A percentile compares a stretch with the other conserved stretches of the same genome.
Evolutionary conservation across 2,113 vertebrate genomes (phyloP).

Genomic region (Antechinus stuartii): DNA sequence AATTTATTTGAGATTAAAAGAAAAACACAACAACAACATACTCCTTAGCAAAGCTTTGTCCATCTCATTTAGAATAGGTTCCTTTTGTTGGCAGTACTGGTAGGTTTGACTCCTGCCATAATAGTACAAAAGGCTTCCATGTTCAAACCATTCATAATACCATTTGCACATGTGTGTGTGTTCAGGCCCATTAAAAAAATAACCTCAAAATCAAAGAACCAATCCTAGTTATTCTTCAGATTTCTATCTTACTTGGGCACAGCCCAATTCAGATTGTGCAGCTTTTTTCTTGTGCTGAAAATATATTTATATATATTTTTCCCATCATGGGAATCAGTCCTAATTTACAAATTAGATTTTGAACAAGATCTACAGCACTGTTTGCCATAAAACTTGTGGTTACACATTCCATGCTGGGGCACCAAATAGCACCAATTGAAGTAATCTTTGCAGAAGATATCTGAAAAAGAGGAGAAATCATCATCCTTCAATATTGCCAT

Average conservation of each 20-base stretch:
- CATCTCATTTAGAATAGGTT: rapidly evolving
- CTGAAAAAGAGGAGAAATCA: conserved; percentile 63
- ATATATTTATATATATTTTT: not conserved
- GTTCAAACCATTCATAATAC: not conserved
- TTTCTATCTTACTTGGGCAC: not conserved
- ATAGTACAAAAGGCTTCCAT: not conserved
- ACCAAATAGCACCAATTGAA: conserved; percentile 92
- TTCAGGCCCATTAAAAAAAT: not conserved
- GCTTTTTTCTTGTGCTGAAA: not conserved
- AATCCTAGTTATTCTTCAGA: rapidly evolving
- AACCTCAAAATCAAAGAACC: not conserved
- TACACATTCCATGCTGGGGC: conserved; percentile 89
- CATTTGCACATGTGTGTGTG: not conserved
- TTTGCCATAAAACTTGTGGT: conserved; percentile 89
- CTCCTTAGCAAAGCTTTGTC: no score
- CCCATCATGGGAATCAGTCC: rapidly evolving
- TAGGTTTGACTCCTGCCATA: not conserved
- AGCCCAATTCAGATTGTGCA: not conserved
- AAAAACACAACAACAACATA: not conserved
- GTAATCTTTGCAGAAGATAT: conserved; percentile 76
- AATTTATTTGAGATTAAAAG: not conserved
- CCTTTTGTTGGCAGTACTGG: not conserved
- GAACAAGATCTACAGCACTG: conserved; percentile 92
- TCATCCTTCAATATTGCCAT: not conserved
- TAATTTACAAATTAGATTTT: conserved; percentile 86